These are phyloP conservation scores for Sinocyclocheilus grahami DNA, from an alignment of 2,113 vertebrate genomes.

Conservation along the genomic window DNA sequence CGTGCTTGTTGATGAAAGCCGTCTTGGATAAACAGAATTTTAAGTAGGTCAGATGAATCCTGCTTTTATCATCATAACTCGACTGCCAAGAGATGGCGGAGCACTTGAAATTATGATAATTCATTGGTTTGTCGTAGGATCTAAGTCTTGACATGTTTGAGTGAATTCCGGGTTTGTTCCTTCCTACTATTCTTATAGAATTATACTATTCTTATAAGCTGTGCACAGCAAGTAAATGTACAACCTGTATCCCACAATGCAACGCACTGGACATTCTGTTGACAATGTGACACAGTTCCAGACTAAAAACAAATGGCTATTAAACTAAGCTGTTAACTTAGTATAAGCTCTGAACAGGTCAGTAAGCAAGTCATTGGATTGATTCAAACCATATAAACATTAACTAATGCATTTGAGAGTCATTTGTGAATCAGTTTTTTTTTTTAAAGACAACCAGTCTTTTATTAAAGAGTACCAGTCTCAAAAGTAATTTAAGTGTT, in stretches of 20 bases:
- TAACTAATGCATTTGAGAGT: neutral
- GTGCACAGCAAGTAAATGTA: neutral
- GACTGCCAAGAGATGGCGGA: neutral
- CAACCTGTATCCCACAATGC: neutral
- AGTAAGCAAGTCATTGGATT: neutral
- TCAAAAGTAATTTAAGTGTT: no score
- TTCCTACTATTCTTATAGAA: neutral
- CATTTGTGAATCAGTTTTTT: neutral
- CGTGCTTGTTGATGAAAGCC: constrained; percentile 31
- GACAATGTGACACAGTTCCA: neutral
- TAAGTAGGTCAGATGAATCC: constrained; percentile 41
- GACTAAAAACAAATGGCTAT: neutral
- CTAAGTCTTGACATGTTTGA: neutral
- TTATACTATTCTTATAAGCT: neutral
- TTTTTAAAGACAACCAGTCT: neutral
- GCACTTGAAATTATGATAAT: constrained; percentile 2
- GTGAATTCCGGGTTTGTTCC: neutral
- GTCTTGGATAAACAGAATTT: constrained; percentile 39
- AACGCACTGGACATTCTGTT: neutral
- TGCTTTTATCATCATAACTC: constrained; percentile 39
- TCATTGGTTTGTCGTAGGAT: neutral
- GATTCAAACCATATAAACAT: neutral
- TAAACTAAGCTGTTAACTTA: neutral
- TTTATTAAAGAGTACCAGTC: no score
- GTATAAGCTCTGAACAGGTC: neutral